These are phyloP conservation scores for Aleiodes testaceus DNA, from an alignment of 2,888 invertebrate genomes.

Conservation along the genomic window DNA sequence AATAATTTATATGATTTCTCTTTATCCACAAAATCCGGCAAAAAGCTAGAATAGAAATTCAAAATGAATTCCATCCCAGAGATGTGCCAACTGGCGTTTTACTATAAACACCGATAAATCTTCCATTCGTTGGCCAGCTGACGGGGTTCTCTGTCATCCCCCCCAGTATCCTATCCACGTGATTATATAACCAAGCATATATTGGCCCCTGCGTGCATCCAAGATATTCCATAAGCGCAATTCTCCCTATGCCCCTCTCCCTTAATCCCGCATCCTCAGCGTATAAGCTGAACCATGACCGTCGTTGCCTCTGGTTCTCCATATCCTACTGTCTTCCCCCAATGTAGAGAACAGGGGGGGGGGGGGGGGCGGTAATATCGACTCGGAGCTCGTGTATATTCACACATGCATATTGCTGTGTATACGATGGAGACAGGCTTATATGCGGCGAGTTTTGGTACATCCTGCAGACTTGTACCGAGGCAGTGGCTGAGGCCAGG, in stretches of 20 bases:
- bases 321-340: background rate
- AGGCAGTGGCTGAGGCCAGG: too few species aligned
- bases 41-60: background rate
- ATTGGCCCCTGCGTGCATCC: constrained; percentile 24
- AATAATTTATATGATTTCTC: too few species aligned
- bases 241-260: background rate
- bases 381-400: constrained; percentile 33
- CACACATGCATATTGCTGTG: background rate
- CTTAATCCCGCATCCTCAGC: background rate
- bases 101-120: constrained; percentile 34
- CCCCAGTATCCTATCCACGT: constrained; percentile 5
- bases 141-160: constrained; percentile 24
- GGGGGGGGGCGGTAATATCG: constrained; percentile 30
- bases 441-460: too few species aligned
- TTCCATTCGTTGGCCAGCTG: constrained; percentile 33
- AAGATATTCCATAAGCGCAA: constrained; percentile 17
- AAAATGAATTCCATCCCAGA: constrained; percentile 18
- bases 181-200: constrained; percentile 18
- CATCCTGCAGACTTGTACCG: too few species aligned
- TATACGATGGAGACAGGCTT: background rate
- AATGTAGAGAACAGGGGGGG: constrained; percentile 8
- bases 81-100: constrained; percentile 33
- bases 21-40: too few species aligned
- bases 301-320: background rate
- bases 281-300: background rate